phyloP scores from a whole-genome alignment of 1,140 invertebrate species.

The Drosophila nannoptera region DNA sequence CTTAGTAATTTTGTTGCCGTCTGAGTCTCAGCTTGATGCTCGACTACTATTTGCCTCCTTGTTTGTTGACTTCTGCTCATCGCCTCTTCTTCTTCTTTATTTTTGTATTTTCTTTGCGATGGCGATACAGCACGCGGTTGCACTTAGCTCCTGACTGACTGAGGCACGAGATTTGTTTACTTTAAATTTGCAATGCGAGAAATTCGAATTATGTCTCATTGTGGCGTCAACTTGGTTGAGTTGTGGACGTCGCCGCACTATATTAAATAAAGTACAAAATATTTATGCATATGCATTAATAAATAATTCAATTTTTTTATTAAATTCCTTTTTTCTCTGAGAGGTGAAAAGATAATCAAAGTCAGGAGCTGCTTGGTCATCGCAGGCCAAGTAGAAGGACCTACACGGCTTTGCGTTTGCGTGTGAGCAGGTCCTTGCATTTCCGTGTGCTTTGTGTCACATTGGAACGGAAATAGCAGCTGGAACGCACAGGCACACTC shows the following conservation, averaged over 20 bases:
- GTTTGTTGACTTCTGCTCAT: slow-evolving; percentile 50
- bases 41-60: slow-evolving; percentile 31
- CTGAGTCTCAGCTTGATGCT: slow-evolving; percentile 2
- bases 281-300: background rate
- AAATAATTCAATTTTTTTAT: no score
- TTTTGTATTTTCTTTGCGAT: slow-evolving; percentile 36
- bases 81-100: no score
- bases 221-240: background rate
- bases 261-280: no score
- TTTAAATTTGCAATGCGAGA: slow-evolving; percentile 29
- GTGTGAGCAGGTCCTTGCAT: slow-evolving; percentile 44
- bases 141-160: slow-evolving; percentile 35
- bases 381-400: background rate
- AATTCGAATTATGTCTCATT: slow-evolving; percentile 3
- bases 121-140: slow-evolving; percentile 55
- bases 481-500: slow-evolving; percentile 1
- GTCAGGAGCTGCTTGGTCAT: background rate
- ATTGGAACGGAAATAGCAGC: slow-evolving; percentile 66
- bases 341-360: background rate
- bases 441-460: slow-evolving; percentile 67
- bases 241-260: no score
- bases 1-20: slow-evolving; percentile 57
- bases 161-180: slow-evolving; percentile 32
- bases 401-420: slow-evolving; percentile 21
- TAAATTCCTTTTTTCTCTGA: no score